Conservation (phyloP, 2,888 invertebrate genomes). For the Coelinius sp. region DNA sequence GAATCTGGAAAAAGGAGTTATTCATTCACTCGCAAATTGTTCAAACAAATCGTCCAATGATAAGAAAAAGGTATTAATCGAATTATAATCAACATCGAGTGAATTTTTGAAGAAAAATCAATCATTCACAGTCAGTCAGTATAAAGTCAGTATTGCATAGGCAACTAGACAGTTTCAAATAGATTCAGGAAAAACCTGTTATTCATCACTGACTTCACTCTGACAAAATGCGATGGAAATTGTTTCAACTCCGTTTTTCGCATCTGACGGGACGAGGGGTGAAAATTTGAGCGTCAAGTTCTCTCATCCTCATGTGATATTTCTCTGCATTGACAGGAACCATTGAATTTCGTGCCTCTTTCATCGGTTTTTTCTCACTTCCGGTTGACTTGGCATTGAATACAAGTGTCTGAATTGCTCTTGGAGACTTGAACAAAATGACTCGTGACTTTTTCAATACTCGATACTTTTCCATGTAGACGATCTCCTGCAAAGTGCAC, state of each 20-base stretch:
- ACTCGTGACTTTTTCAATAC: not conserved
- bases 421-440: not conserved
- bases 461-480: not conserved
- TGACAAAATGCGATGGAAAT: not conserved
- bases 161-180: not conserved
- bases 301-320: not conserved
- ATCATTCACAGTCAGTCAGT: not conserved
- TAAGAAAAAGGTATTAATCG: constrained; percentile 55
- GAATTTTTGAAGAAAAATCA: not conserved
- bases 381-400: constrained; percentile 12
- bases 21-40: not conserved
- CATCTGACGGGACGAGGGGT: not conserved
- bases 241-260: not conserved
- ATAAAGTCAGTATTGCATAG: not conserved
- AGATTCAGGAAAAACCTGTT: not conserved
- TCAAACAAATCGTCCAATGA: constrained; percentile 10
- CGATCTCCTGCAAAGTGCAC: not conserved
- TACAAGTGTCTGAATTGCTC: constrained; percentile 6
- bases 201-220: not conserved
- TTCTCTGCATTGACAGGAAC: not conserved
- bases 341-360: not conserved
- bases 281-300: not conserved
- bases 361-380: not conserved
- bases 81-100: constrained; percentile 60
- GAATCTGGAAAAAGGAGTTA: too few species aligned